Base-by-base conservation (phyloP, 2,797 vertebrate species). In the Falco columbarius region DNA sequence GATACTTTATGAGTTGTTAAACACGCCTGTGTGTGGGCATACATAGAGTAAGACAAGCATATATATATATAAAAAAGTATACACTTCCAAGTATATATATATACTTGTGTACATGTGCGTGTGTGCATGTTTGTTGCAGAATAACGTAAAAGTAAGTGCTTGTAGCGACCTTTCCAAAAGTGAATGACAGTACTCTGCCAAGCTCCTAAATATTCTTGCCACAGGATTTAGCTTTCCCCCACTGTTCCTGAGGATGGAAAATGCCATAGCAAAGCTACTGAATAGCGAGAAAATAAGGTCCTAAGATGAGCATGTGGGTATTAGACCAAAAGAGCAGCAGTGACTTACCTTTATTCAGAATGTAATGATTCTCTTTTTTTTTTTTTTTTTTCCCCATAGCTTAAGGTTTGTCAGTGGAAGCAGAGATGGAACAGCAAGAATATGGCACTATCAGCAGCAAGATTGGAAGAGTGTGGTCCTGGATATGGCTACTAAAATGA, bases 401-500 rank as follows among this genome's bases (percentile, higher is more conserved):
- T 97, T 99, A 94, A 98, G 99, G 96, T 99, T 99, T 98, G 99
- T 99, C 97, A 99, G 99, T 62, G 99, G 99, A 93, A 99, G 99
- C 98, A 98, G 99, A 81, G 99, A 99, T 65, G 99, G 99, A 92
- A 99, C 99, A n/a, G 99, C 99, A 76, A 98, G 98, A 95, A 98
- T 99, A 89, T 99, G 99, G 99, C 99, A 98, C 38, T 99, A 99
- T 97, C 99, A 99, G 96, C 99, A 99, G 91, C 99, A 99, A 54
- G 99, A 99, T 20, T 99, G 99, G 99, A 99, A 99, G 97, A 99
- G 98, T 87, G 80, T 98, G 47, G 97, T 98, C 73, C 98, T 99
- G 95, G 99, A 99, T 97, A 99, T 99, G 98, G 97, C 98, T 49
- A 98, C 99, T 82, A 99, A 98, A 96, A 98, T 99, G 94, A 98